These are phyloP conservation scores for Ferdinandea cuprea DNA, from an alignment of 2,888 invertebrate species.

Conservation along the genomic window DNA sequence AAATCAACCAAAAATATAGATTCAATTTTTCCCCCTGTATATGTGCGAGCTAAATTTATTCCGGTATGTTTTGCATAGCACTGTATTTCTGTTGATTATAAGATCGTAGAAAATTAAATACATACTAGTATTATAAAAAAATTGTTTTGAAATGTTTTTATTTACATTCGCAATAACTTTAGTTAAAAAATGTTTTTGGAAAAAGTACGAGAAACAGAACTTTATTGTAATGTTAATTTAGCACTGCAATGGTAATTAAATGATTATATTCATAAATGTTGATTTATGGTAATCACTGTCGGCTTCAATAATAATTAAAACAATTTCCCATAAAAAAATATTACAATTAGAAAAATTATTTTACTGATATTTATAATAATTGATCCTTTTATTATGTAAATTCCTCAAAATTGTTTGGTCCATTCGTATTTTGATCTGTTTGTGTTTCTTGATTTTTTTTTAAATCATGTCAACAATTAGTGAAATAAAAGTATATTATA, in stretches of 20 bases:
- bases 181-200: too few relatives aligned
- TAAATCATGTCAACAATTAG: slow-evolving; percentile 25
- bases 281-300: slow-evolving; percentile 33
- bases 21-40: too few relatives aligned
- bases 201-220: too few relatives aligned
- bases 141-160: too few relatives aligned
- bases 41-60: too few relatives aligned
- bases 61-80: too few relatives aligned
- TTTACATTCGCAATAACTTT: too few relatives aligned
- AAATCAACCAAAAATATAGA: too few relatives aligned
- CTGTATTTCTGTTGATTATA: too few relatives aligned
- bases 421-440: slow-evolving; percentile 51
- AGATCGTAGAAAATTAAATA: too few relatives aligned
- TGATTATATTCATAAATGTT: slow-evolving; percentile 27
- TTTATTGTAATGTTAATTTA: slow-evolving; percentile 25
- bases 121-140: too few relatives aligned
- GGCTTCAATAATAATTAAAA: slow-evolving; percentile 28
- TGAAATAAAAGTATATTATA: slow-evolving; percentile 1
- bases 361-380: slow-evolving; percentile 36
- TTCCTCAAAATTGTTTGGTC: slow-evolving; percentile 57
- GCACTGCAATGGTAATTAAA: slow-evolving; percentile 28
- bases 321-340: slow-evolving; percentile 32
- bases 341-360: slow-evolving; percentile 29
- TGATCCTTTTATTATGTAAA: slow-evolving; percentile 36
- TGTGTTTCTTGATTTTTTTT: slow-evolving; percentile 21